A percentile compares a stretch with the other conserved stretches of the same genome.
phyloP scores from a whole-genome alignment of 1,140 invertebrate genomes.

The Diorhabda sublineata region DNA sequence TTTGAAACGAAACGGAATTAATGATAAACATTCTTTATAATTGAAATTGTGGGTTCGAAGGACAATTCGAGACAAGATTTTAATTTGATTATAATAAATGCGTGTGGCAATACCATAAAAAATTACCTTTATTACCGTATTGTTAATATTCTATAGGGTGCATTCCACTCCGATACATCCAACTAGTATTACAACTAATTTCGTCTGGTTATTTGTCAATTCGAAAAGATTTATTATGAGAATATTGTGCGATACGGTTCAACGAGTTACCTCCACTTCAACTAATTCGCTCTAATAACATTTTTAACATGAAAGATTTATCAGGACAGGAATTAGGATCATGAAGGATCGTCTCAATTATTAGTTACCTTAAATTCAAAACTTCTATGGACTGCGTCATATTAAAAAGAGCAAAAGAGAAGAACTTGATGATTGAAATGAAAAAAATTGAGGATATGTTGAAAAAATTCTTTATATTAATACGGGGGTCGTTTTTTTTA shows the following conservation, averaged over 20 bases:
- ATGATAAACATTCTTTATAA: too few species aligned
- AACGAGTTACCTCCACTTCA: background rate
- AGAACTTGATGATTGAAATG: too few species aligned
- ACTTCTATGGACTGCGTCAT: too few species aligned
- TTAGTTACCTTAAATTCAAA: too few species aligned
- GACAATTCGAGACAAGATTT: slow-evolving; percentile 3
- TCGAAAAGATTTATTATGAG: slow-evolving; percentile 25
- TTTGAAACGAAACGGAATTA: too few species aligned
- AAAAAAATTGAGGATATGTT: too few species aligned
- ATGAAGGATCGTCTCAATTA: background rate
- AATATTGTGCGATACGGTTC: slow-evolving; percentile 1
- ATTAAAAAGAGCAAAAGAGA: too few species aligned
- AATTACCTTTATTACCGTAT: slow-evolving; percentile 24
- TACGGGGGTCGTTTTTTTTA: too few species aligned
- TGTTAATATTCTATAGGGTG: slow-evolving; percentile 24
- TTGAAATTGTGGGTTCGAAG: too few species aligned
- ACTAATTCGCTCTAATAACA: background rate
- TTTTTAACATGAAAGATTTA: background rate
- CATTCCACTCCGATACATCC: slow-evolving; percentile 25
- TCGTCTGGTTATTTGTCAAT: slow-evolving; percentile 23
- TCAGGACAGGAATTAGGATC: background rate
- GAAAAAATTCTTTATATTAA: too few species aligned
- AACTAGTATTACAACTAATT: background rate
- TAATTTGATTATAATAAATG: slow-evolving; percentile 27
- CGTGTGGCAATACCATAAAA: slow-evolving; percentile 21